These are phyloP conservation scores for Chiloscyllium plagiosum DNA, from an alignment of 2,113 vertebrate species.

Conservation along the genomic window DNA sequence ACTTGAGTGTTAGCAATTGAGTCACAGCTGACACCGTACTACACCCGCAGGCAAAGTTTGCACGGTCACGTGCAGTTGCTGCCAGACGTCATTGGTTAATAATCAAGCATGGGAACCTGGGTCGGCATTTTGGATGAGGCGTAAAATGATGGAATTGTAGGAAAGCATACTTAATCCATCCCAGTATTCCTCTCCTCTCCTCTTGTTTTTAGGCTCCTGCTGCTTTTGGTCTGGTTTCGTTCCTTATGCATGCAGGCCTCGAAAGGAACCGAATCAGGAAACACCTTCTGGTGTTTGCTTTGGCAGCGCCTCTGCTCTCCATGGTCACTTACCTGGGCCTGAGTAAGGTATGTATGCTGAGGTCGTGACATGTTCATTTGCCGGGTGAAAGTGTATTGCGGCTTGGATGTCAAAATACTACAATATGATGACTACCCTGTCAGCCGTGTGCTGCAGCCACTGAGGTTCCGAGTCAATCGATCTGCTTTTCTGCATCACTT, in stretches of 20 bases:
- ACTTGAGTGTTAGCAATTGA: no score
- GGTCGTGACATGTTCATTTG: not conserved
- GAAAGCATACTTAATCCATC: not conserved
- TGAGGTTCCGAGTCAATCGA: not conserved
- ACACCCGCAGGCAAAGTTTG: no score
- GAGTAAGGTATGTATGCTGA: conserved; percentile 71
- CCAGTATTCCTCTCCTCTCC: not conserved
- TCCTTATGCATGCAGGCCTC: conserved; percentile 94
- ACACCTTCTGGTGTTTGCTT: conserved; percentile 87
- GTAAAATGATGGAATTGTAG: no score
- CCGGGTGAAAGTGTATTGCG: not conserved
- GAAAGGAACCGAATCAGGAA: conserved; percentile 96
- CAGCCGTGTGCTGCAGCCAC: not conserved
- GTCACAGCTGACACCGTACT: no score
- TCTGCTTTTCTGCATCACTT: not conserved
- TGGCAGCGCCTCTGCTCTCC: conserved; percentile 85
- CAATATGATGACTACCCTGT: not conserved
- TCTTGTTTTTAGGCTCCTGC: conserved; percentile 76
- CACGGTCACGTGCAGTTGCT: no score
- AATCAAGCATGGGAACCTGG: no score
- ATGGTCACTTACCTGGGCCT: conserved; percentile 91
- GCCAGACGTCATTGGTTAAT: no score
- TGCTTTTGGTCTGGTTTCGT: conserved; percentile 93
- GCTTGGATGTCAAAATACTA: no score
- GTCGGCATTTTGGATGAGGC: no score